These are phyloP conservation scores for Tetragnatha montana DNA, from an alignment of 2,888 invertebrate genomes.

Conservation along the genomic window DNA sequence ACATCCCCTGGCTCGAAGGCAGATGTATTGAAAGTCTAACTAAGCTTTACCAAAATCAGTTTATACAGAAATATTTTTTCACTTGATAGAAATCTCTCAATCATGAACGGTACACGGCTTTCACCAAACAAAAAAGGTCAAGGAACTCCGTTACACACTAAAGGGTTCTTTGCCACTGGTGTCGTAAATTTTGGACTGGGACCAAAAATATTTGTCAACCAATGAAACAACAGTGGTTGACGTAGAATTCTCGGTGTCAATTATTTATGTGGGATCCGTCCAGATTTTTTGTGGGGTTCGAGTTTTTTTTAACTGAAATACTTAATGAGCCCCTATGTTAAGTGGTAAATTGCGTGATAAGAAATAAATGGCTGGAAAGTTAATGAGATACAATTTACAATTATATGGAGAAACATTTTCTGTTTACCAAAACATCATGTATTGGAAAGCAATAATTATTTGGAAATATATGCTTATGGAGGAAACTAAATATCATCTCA, in stretches of 20 bases:
- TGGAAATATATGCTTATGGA: too few species aligned
- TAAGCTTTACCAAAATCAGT: neutral
- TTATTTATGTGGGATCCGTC: neutral
- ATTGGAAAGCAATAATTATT: too few species aligned
- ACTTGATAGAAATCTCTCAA: neutral
- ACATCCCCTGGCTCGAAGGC: too few species aligned
- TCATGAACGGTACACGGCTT: constrained; percentile 4
- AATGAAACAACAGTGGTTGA: neutral
- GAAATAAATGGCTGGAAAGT: too few species aligned
- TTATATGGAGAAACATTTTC: too few species aligned
- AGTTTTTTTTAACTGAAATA: too few species aligned
- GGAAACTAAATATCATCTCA: too few species aligned
- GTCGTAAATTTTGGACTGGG: neutral
- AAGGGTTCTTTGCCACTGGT: neutral
- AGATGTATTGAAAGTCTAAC: too few species aligned
- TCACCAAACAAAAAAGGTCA: constrained; percentile 20
- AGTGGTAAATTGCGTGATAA: too few species aligned
- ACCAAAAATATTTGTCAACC: neutral
- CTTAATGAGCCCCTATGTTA: too few species aligned
- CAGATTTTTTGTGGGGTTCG: neutral
- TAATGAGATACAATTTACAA: too few species aligned
- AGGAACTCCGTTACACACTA: constrained; percentile 12
- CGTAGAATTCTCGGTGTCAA: neutral
- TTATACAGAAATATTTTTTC: neutral
- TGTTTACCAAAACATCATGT: too few species aligned